Evolutionary conservation across 2,113 vertebrate species (phyloP).

Genomic region (Misgurnus mizolepis): DNA sequence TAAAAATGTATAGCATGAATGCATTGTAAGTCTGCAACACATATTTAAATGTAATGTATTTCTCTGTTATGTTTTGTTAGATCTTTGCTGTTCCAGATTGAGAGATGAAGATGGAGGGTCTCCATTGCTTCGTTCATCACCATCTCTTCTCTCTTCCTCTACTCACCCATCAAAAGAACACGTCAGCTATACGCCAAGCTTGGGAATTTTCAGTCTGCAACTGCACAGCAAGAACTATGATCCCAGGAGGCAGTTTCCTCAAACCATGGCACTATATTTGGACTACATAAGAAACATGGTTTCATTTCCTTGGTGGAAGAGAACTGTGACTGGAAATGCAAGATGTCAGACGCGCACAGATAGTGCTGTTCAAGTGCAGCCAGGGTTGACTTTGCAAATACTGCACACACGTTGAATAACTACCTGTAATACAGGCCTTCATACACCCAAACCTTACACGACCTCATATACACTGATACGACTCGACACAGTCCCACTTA

Average conservation of each 20-base stretch:
- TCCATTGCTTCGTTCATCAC: not conserved
- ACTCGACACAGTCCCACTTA: constrained; percentile 42
- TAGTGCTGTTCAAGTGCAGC: constrained; percentile 15
- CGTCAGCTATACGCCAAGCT: no score
- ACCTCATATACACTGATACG: constrained; percentile 38
- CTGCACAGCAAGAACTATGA: not conserved
- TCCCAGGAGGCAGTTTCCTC: not conserved
- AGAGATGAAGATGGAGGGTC: constrained; percentile 1
- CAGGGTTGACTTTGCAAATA: constrained; percentile 30
- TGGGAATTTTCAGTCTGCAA: not conserved
- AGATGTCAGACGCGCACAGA: constrained; percentile 40
- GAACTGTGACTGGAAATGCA: constrained; percentile 36
- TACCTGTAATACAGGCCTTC: constrained; percentile 1
- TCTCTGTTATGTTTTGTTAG: not conserved
- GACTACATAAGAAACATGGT: not conserved
- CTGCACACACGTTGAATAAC: constrained; percentile 19
- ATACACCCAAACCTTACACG: constrained; percentile 14
- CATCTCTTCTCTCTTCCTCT: not conserved
- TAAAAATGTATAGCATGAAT: no score
- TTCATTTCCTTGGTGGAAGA: constrained; percentile 1
- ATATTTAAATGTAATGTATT: no score
- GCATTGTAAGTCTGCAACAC: no score
- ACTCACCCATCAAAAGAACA: not conserved
- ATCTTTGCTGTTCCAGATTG: constrained; percentile 35
- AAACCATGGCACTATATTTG: constrained; percentile 5